Percentiles rank a stretch among this genome's conserved stretches.
Conservation (phyloP, 2,797 vertebrate species). For the Eulemur mongoz region DNA sequence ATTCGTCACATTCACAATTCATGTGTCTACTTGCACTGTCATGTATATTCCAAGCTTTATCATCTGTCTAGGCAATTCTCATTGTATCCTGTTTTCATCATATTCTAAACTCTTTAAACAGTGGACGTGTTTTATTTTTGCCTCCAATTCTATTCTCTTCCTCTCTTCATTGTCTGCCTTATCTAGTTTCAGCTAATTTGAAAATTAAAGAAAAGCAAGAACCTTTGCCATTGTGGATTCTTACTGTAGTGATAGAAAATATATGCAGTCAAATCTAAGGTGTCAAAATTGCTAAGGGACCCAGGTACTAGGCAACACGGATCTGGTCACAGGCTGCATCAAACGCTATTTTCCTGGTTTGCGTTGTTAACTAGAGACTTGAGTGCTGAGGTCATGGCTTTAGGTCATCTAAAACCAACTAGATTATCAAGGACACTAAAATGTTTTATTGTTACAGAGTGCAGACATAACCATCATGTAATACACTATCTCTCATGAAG, state of each 20-base stretch:
- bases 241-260: neutral
- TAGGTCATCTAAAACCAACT: neutral
- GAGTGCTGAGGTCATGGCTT: neutral
- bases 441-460: neutral
- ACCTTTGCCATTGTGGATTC: neutral
- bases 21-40: neutral
- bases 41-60: neutral
- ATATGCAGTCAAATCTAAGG: neutral
- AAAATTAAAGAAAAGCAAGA: neutral
- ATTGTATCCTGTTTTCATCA: neutral
- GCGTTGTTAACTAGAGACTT: neutral
- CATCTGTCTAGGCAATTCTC: neutral
- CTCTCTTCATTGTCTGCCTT: neutral
- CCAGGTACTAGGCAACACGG: neutral
- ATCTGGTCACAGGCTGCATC: neutral
- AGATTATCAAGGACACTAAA: neutral
- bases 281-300: neutral
- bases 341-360: neutral
- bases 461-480: neutral
- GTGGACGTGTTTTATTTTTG: neutral
- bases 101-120: constrained; percentile 11
- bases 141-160: neutral
- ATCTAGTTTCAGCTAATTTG: neutral
- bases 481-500: neutral
- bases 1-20: neutral